Conservation (phyloP, 2,888 invertebrate genomes). For the Allolobophora icterica region DNA sequence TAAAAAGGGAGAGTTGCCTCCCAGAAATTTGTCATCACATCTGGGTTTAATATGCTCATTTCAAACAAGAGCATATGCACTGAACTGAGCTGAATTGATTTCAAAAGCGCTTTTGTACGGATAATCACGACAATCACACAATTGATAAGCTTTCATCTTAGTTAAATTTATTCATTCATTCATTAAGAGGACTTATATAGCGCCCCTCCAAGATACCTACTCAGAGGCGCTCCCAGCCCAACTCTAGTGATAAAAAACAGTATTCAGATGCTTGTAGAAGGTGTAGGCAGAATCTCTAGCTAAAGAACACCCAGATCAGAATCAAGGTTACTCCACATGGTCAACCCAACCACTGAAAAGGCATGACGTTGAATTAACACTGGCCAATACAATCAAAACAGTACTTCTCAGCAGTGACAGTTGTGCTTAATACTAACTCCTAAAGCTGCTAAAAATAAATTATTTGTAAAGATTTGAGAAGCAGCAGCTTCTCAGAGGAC, state of each 20-base stretch:
- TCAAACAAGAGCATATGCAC: not conserved
- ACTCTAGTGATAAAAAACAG: no score
- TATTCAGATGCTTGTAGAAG: no score
- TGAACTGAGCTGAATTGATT: not conserved
- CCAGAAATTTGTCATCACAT: not conserved
- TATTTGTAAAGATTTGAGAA: not conserved
- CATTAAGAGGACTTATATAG: no score
- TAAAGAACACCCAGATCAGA: no score
- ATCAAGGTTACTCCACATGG: no score
- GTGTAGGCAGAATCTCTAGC: no score
- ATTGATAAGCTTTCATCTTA: not conserved
- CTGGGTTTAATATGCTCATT: not conserved
- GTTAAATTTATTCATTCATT: no score
- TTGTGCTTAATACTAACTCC: not conserved
- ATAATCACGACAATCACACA: not conserved
- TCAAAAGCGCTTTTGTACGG: not conserved
- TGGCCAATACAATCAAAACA: not conserved
- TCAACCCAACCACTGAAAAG: no score
- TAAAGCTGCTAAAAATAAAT: not conserved
- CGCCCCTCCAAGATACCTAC: no score
- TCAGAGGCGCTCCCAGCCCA: no score
- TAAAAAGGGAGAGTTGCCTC: not conserved
- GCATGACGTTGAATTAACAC: no score
- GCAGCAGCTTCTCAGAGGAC: not conserved
- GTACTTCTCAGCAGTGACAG: not conserved